These are phyloP conservation scores for Hypercompe scribonia DNA, from an alignment of 2,888 invertebrate species.

Conservation along the genomic window DNA sequence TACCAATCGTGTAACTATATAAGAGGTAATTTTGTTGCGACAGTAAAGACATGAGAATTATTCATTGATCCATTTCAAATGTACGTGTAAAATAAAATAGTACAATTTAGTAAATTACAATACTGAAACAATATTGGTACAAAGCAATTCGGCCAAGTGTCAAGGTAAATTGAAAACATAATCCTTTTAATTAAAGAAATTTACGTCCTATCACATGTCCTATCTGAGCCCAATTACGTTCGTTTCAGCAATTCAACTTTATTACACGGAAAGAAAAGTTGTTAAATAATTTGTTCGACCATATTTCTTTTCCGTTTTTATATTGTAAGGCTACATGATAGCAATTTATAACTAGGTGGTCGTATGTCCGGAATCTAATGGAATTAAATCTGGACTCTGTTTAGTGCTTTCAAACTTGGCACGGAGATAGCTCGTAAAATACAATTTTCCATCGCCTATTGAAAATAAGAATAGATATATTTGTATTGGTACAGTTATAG, in stretches of 20 bases:
- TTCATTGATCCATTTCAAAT: constrained; percentile 9
- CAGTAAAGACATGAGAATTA: background rate
- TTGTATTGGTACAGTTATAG: constrained; percentile 26
- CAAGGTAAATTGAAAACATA: constrained; percentile 30
- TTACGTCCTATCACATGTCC: constrained; percentile 18
- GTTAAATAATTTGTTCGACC: constrained; percentile 62
- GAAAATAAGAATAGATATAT: constrained; percentile 18
- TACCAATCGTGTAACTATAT: constrained; percentile 22
- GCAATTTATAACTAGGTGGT: constrained; percentile 61
- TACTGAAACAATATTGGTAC: background rate
- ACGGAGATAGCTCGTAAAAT: constrained; percentile 11
- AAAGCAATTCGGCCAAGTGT: constrained; percentile 30
- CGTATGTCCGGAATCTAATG: constrained; percentile 63
- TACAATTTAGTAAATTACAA: constrained; percentile 2
- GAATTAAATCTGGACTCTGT: constrained; percentile 64
- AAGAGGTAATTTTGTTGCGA: constrained; percentile 15
- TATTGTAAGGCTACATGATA: constrained; percentile 70
- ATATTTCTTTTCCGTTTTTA: constrained; percentile 66
- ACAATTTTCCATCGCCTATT: constrained; percentile 14
- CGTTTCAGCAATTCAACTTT: constrained; percentile 25
- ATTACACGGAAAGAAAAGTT: constrained; percentile 55
- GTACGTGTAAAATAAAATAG: background rate
- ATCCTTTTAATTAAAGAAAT: constrained; percentile 33
- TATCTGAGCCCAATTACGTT: constrained; percentile 17
- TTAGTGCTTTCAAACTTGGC: constrained; percentile 46